Evolutionary conservation across 2,797 vertebrate genomes (phyloP), one percentile per base, ranked within the genome.

Genomic region (Sebastes cheni): DNA sequence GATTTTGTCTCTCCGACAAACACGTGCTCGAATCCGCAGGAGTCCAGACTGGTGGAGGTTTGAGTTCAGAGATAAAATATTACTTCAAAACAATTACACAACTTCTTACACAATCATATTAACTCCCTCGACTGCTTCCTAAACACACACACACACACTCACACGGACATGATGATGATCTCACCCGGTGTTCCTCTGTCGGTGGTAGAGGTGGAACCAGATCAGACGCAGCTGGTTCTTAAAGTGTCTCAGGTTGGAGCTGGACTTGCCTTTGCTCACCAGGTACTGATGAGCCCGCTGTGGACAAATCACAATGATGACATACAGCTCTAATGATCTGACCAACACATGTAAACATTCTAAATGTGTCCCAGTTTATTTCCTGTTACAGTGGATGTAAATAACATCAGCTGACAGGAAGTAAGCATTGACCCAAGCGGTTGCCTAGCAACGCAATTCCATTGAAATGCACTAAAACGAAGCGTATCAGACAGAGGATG

Each of bases 191-290:
- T 90, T 94, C 50, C 81, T 90, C 66, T 96, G 92, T 79, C 97
- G 93, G 93, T 95, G 92, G 85, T 97, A 97, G 20, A 98, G 93
- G 9, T 96, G 91, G 88, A 98, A 97, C 97, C 97, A 97, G 91
- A 98, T 97, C 83, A 89, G 59, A 73, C 95, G 93, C 55, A 98
- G 94, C 77, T 98, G 96, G 71, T 27, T 84, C 85, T 95, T 97
- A 85, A 98, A 98, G 61, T 84, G 70, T 6, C 79, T 93, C 79
- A 93, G 77, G 65, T 92, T 80, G 2, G 94, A 85, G 62, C 75
- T 95, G 32, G 96, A 93, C 66, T 94, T 68, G 0, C 92, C 92
- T 92, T 97, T 98, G 56, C 79, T 90, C 69, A 96, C 93, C 79
- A 98, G 93, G 78, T 97, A 97, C 61, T 72, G 77, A 76, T 98